Conservation (phyloP, 1,140 invertebrate species). For the Drosophila malerkotliana region DNA sequence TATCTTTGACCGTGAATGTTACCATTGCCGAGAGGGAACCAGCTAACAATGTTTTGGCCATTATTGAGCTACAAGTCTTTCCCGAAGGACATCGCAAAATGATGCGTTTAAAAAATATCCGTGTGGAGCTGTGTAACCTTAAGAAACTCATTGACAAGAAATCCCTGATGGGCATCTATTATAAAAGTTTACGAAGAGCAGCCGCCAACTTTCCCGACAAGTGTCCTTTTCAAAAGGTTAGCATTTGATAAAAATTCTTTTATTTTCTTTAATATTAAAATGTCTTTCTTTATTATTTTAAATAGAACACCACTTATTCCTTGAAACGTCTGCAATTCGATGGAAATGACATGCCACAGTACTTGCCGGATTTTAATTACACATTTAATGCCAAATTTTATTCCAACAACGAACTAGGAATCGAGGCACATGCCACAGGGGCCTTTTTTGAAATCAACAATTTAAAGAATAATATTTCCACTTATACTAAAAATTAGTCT, state of each 20-base stretch:
- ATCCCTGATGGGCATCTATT: constrained; percentile 1
- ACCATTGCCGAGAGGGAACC: constrained; percentile 10
- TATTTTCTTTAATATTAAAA: neutral
- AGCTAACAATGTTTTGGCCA: constrained; percentile 10
- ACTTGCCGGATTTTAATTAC: constrained; percentile 44
- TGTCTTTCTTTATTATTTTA: neutral
- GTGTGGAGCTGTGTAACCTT: constrained; percentile 30
- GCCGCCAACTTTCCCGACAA: constrained; percentile 13
- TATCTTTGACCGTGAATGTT: neutral
- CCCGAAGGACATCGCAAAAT: neutral
- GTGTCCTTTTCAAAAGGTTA: constrained; percentile 31
- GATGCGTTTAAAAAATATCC: neutral
- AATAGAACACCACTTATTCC: neutral
- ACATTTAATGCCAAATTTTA: constrained; percentile 31
- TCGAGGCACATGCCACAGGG: neutral
- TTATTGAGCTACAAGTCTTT: constrained; percentile 3
- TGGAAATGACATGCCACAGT: constrained; percentile 11
- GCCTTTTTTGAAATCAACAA: constrained; percentile 1
- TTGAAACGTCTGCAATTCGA: neutral
- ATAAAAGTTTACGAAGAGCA: constrained; percentile 13
- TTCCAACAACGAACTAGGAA: constrained; percentile 11
- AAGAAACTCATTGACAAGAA: neutral
- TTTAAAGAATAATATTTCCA: neutral
- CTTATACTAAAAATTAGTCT: no score
- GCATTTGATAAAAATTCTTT: neutral